Evolutionary conservation across 2,888 invertebrate species (phyloP).

Genomic region (Oscheius sp.): DNA sequence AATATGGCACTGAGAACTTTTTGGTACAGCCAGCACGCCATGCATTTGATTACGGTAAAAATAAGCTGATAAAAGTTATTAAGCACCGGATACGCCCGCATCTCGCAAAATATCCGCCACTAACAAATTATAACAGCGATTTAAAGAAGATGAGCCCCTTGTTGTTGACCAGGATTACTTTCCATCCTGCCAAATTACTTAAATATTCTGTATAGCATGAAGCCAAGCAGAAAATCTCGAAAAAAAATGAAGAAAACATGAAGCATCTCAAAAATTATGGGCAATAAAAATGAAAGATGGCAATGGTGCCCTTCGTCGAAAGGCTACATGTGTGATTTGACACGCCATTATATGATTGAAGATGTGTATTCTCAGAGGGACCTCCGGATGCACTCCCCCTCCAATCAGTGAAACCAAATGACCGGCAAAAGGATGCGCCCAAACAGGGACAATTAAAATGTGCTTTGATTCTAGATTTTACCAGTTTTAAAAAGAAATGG

Average conservation of each 20-base stretch:
- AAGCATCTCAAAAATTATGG: neutral
- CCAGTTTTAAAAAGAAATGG: too few relatives aligned
- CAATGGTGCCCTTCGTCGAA: conserved; percentile 9
- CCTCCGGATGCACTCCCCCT: conserved; percentile 6
- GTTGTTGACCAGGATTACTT: too few relatives aligned
- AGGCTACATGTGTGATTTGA: conserved; percentile 37
- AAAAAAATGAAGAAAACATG: neutral
- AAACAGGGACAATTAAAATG: neutral
- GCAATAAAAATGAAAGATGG: neutral
- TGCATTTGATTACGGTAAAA: too few relatives aligned
- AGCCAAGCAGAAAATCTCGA: neutral
- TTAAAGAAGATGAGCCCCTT: too few relatives aligned
- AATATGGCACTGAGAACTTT: too few relatives aligned
- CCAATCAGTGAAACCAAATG: conserved; percentile 23
- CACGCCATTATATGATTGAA: conserved; percentile 37
- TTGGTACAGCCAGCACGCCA: too few relatives aligned
- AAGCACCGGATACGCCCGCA: too few relatives aligned
- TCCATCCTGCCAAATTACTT: too few relatives aligned
- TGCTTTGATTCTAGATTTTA: neutral
- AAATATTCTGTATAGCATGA: neutral
- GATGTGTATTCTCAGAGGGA: conserved; percentile 34
- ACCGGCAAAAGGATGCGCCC: neutral
- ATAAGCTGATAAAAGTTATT: too few relatives aligned
- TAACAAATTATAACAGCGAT: too few relatives aligned
- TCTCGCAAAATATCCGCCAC: too few relatives aligned